Conservation (phyloP, 2,113 vertebrate genomes). For the Cheirogaleus medius region DNA sequence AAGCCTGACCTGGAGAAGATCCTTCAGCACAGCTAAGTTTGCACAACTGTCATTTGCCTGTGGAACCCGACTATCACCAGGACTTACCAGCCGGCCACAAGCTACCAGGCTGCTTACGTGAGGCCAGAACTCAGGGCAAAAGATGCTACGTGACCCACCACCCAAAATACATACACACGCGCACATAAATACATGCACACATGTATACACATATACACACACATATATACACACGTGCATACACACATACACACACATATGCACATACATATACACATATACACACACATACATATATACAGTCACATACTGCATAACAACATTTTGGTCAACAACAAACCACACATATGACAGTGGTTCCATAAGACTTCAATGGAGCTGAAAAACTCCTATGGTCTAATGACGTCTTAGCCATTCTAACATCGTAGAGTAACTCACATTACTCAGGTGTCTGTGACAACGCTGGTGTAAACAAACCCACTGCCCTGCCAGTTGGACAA, state of each 20-base stretch:
- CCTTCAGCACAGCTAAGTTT: background rate
- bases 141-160: background rate
- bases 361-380: background rate
- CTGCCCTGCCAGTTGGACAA: background rate
- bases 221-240: no score
- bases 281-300: background rate
- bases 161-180: background rate
- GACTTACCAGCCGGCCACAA: background rate
- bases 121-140: background rate
- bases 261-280: background rate
- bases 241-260: background rate
- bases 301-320: background rate
- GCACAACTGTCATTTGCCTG: background rate
- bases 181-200: no score
- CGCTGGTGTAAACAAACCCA: background rate
- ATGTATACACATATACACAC: no score
- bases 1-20: background rate
- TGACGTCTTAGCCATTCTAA: background rate
- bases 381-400: background rate
- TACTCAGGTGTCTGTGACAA: background rate
- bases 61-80: background rate
- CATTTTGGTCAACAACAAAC: background rate
- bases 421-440: background rate
- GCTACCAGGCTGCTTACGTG: background rate
- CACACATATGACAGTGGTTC: background rate